Base-by-base conservation (phyloP, 2,797 vertebrate genomes). In the Gymnothorax reevesii region DNA sequence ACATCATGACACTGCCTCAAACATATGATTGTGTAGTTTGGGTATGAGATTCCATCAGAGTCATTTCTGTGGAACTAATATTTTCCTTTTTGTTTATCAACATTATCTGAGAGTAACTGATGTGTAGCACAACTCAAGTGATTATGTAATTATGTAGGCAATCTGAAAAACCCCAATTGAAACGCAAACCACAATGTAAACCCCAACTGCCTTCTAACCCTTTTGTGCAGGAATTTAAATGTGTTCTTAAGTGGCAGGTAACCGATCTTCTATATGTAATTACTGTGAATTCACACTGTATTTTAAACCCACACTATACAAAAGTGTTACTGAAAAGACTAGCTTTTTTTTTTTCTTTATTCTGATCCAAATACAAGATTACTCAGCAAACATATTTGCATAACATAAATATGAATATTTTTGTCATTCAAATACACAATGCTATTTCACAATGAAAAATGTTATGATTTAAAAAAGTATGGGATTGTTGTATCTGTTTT, bases 61-160 rank as follows among this genome's bases (percentile, higher is more conserved):
- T n/a, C 55, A 80, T 80, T 55, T 20, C 52, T 22, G 15, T 80
- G 52, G 49, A 80, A 80, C 77, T 54, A 80, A 80, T 80, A n/a
- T 80, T 80, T 77, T n/a, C 22, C 77, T 80, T 55, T 54, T 52
- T 80, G 77, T 80, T 55, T 55, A 80, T 80, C 77, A 80, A 80
- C 77, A 80, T 80, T 80, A n/a, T 80, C 77, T n/a, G n/a, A 20
- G 20, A 80, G 77, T 54, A 80, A n/a, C 77, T 49, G 22, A 55
- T 80, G 52, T 80, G 77, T 22, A 80, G 17, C 1, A 9, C 77
- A 80, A 80, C 49, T 80, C 55, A 22, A 80, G 55, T 54, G 49
- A 22, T 55, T 80, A 80, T 55, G 52, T 55, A 80, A 80, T 80
- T 55, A 80, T 55, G 20, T 52, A 54, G 77, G 49, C 52, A 22